Evolutionary conservation across 2,888 invertebrate genomes (phyloP), one percentile per base, ranked within the genome.

Genomic region (Zelleria hepariella): DNA sequence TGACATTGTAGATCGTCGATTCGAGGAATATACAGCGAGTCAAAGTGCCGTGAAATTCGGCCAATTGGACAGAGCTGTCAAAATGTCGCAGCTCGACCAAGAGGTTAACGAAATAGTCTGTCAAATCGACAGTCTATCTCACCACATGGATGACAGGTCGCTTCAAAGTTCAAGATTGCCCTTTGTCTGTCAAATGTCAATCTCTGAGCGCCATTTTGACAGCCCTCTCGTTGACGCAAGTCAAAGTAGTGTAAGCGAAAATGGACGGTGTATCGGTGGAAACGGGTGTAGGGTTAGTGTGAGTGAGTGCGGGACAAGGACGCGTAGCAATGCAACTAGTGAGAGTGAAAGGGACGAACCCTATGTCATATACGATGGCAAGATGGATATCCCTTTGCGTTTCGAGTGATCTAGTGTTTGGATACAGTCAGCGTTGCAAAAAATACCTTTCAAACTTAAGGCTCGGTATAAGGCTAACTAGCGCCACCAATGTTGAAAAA

Each of bases 311-410:
- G 54, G 5, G 15, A 54, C n/a, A 10, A 62, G 60, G 59, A 61
- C 72, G 32, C 32, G 15, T 0, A 15, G 15, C 32, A 15, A 15
- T 73, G 61, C 78, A 10, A 5, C 7, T 24, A 54, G 26, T 15
- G 54, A 54, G 3, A 54, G 26, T 54, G 54, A 26, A 54, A 21
- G 25, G 26, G 54, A 54, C 20, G 25, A 18, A 48, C 27, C 42
- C 6, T 55, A 25, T 20, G 21, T 26, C 48, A 75, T 76, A 66
- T 75, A 73, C 65, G 75, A 76, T 61, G 74, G 75, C 59, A 72
- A 68, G 69, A 70, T 77, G 62, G 72, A 76, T 76, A 73, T 75
- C 72, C 72, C 75, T 71, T 69, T 69, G 70, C 68, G 71, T 69
- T 70, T 70, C 61, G 72, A 69, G 70, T 63, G 23, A 51, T 51